These are phyloP conservation scores for Strongylocentrotus purpuratus DNA, from an alignment of 35 echinoderm and acorn worm species.

Conservation along the genomic window DNA sequence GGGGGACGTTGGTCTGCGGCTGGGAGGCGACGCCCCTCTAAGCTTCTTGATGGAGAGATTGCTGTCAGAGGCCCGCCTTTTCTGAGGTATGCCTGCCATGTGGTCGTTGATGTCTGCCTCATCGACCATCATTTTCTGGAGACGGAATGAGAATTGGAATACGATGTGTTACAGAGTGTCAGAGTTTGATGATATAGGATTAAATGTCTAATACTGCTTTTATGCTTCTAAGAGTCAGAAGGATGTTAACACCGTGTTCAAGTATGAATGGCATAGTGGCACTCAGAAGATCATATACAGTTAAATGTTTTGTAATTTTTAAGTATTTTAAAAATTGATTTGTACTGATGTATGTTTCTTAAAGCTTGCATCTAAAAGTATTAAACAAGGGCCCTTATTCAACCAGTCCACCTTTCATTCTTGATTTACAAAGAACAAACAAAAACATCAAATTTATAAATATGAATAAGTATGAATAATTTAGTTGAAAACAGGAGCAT, in stretches of 20 bases:
- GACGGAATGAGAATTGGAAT: neutral
- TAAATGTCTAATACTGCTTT: neutral
- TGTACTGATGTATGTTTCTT: too few relatives aligned
- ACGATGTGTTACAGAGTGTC: neutral
- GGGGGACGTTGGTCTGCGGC: conserved; percentile 77
- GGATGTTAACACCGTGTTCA: neutral
- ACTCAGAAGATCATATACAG: too few relatives aligned
- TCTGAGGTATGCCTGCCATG: conserved; percentile 84
- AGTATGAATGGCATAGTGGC: too few relatives aligned
- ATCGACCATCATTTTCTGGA: conserved; percentile 98
- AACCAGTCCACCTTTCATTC: too few relatives aligned
- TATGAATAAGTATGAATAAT: too few relatives aligned
- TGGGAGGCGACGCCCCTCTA: conserved; percentile 65
- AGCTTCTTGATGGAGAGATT: conserved; percentile 65
- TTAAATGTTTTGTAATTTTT: too few relatives aligned
- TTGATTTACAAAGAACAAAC: too few relatives aligned
- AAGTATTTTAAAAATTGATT: too few relatives aligned
- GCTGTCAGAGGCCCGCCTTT: conserved; percentile 58
- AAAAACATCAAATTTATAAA: too few relatives aligned
- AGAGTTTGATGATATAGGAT: neutral
- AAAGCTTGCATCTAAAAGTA: too few relatives aligned
- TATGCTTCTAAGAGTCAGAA: neutral
- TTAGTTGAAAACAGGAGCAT: too few relatives aligned
- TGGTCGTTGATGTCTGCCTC: conserved; percentile 96
- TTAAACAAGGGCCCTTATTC: too few relatives aligned